Conservation (phyloP, 2,113 vertebrate species). For the Propithecus coquereli region DNA sequence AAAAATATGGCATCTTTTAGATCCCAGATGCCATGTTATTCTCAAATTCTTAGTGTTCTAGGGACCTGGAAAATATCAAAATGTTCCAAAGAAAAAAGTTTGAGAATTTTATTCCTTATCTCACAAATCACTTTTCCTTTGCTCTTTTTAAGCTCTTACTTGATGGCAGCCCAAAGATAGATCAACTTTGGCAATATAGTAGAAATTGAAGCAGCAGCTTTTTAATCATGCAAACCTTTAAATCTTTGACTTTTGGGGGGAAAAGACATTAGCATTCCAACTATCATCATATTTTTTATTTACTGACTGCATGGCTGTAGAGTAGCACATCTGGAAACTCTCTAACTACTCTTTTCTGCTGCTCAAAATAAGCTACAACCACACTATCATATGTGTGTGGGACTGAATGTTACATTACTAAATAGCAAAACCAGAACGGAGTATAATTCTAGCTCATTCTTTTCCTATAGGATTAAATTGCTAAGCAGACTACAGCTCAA, state of each 20-base stretch:
- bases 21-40: conserved; percentile 44
- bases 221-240: neutral
- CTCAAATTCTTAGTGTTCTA: neutral
- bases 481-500: neutral
- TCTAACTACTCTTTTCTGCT: neutral
- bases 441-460: neutral
- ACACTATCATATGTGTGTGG: neutral
- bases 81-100: neutral
- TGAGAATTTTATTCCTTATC: conserved; percentile 39
- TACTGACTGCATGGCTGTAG: neutral
- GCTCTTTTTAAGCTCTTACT: conserved; percentile 31
- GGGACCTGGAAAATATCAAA: conserved; percentile 22
- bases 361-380: neutral
- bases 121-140: conserved; percentile 46
- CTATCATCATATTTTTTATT: conserved; percentile 38
- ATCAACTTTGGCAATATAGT: neutral
- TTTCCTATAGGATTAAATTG: neutral
- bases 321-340: conserved; percentile 26
- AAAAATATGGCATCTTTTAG: conserved; percentile 6
- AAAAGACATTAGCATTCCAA: conserved; percentile 3
- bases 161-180: neutral
- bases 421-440: neutral
- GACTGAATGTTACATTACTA: neutral
- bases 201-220: neutral
- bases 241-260: neutral